Evolutionary conservation across 2,113 vertebrate species (phyloP), one percentile per base, ranked within the genome.

Genomic region (Onychostruthus taczanowskii): DNA sequence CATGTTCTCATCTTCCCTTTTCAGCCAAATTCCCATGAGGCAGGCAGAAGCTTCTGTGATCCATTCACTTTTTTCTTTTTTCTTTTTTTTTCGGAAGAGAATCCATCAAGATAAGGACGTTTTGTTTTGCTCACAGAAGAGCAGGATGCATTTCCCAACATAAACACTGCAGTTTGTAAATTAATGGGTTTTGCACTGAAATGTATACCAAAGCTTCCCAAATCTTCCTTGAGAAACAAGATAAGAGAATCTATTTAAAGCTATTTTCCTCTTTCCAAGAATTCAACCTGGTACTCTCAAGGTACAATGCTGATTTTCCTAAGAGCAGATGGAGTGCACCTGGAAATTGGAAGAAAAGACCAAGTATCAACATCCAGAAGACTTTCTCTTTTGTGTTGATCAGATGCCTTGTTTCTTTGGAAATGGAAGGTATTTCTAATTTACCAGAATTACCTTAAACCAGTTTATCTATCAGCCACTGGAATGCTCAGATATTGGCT

Each of bases 391-490:
- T 80, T 41, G 61, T 79, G 27, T 18, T 43, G 39, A 67, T 86
- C 68, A 53, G 37, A 14, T 49, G 44, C 7, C 39, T 89, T 70
- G 10, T 82, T 87, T 66, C 35, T 39, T 68, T 68, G 53, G 52
- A 87, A 92, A 87, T 74, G 0, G 47, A 81, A 78, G 19, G 27
- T 76, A 23, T 92, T 87, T 86, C 50, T 86, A 93, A 77, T 68
- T 90, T 44, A 84, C 55, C 31, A 61, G 80, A 86, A 84, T 33
- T 50, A 43, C n/a, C 55, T 84, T 22, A 89, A 92, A 67, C 21
- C 27, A 23, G 20, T 80, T 84, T 49, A 27, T 53, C 46, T 55
- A 27, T 58, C 63, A n/a, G 69, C 47, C 1, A 2, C 31, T 56
- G 37, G 49, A 59, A 68, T 82, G 66, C 49, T 82, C 53, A 52